Percentiles rank a stretch among this genome's conserved stretches.
phyloP scores from a whole-genome alignment of 2,888 invertebrate species.

The Ochropleura leucogaster region DNA sequence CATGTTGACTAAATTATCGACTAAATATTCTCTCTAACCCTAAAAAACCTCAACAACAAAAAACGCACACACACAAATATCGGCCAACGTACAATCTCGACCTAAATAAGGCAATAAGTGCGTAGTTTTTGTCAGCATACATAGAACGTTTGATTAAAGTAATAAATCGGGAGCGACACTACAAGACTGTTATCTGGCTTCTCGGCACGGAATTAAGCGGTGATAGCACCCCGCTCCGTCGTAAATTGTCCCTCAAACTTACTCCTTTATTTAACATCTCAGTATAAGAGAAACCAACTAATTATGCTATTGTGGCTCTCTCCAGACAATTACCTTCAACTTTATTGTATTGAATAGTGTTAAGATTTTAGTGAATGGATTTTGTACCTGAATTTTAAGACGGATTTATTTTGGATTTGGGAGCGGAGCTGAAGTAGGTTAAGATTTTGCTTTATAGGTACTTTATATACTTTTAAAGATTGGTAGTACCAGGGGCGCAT shows the following conservation, averaged over 20 bases:
- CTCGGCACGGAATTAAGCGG: conserved; percentile 81
- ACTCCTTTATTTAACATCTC: conserved; percentile 72
- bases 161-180: conserved; percentile 81
- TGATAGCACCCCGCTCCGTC: conserved; percentile 79
- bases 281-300: conserved; percentile 68
- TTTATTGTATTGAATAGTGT: conserved; percentile 64
- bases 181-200: conserved; percentile 81
- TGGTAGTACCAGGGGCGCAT: background rate
- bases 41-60: conserved; percentile 1
- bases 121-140: conserved; percentile 85
- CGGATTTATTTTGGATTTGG: conserved; percentile 31
- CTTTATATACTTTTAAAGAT: background rate
- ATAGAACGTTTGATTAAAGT: conserved; percentile 86
- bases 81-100: conserved; percentile 53
- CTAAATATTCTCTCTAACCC: background rate
- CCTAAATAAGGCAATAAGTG: conserved; percentile 76
- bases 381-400: conserved; percentile 35
- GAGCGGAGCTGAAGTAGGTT: background rate
- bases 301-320: conserved; percentile 66
- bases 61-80: conserved; percentile 29
- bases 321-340: conserved; percentile 62
- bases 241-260: conserved; percentile 83
- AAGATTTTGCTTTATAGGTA: background rate
- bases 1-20: no score
- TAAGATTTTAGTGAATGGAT: conserved; percentile 53